Conservation (phyloP, 2,113 vertebrate species). For the Sisor rabdophorus region DNA sequence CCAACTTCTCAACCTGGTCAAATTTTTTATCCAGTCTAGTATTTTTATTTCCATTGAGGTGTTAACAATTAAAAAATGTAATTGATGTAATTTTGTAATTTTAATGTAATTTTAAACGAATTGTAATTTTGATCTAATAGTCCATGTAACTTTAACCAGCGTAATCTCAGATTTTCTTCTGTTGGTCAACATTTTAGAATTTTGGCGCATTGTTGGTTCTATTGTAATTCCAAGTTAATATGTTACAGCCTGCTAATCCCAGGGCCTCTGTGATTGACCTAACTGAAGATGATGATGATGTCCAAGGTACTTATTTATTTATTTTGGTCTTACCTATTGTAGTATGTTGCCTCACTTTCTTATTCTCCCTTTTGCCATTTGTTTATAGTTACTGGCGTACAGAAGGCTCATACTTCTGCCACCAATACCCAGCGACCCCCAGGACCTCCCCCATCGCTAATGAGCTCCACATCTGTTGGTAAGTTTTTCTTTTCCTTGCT, state of each 20-base stretch:
- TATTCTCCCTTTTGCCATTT: background rate
- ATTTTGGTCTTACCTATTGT: background rate
- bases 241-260: constrained; percentile 53
- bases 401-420: constrained; percentile 60
- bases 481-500: constrained; percentile 33
- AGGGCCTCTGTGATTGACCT: constrained; percentile 75
- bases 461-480: constrained; percentile 60
- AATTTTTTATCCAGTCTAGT: background rate
- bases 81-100: too few species aligned
- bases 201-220: background rate
- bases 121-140: too few species aligned
- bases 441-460: constrained; percentile 49
- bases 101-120: too few species aligned
- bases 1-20: too few species aligned
- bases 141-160: too few species aligned
- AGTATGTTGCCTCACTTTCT: background rate
- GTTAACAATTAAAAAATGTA: too few species aligned
- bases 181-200: too few species aligned
- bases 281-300: constrained; percentile 76
- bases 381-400: constrained; percentile 67
- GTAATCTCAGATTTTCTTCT: background rate
- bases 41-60: background rate
- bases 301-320: constrained; percentile 60
- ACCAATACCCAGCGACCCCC: constrained; percentile 53
- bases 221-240: background rate